Percentiles rank a stretch among this genome's conserved stretches.
phyloP scores from a whole-genome alignment of 2,113 vertebrate species.

The Poecile atricapillus region DNA sequence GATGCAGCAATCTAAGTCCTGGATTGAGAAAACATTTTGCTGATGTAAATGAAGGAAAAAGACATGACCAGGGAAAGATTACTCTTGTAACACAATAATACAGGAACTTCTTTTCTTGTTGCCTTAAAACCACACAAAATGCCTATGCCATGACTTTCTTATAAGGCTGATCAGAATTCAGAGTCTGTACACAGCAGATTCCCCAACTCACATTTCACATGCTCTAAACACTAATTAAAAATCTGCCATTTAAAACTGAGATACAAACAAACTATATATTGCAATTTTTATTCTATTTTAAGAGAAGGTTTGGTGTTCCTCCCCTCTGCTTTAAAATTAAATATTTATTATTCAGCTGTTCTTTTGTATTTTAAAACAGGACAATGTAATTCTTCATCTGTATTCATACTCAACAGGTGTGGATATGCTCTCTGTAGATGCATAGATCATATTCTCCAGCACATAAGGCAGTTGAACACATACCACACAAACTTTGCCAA shows the following conservation, averaged over 20 bases:
- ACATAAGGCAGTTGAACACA: not conserved
- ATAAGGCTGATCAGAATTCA: not conserved
- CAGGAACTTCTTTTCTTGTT: not conserved
- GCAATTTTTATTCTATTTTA: not conserved
- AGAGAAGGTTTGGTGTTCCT: not conserved
- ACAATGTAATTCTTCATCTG: not conserved
- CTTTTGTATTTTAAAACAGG: not conserved
- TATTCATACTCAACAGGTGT: not conserved
- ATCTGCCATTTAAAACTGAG: not conserved
- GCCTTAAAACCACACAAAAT: not conserved
- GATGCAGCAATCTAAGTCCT: not conserved
- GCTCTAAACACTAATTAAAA: not conserved
- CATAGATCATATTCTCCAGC: not conserved
- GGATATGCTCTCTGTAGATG: not conserved
- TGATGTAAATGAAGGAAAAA: constrained; percentile 24
- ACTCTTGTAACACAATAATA: not conserved
- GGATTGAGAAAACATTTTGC: not conserved
- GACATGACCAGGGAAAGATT: not conserved
- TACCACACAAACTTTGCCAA: not conserved
- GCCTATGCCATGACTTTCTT: not conserved
- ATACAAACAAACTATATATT: not conserved
- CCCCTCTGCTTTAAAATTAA: not conserved
- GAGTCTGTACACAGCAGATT: not conserved
- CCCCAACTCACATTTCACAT: not conserved
- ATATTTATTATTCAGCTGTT: not conserved